These are phyloP conservation scores for Gymnosoma rotundatum DNA, from an alignment of 2,888 invertebrate species.

Conservation along the genomic window DNA sequence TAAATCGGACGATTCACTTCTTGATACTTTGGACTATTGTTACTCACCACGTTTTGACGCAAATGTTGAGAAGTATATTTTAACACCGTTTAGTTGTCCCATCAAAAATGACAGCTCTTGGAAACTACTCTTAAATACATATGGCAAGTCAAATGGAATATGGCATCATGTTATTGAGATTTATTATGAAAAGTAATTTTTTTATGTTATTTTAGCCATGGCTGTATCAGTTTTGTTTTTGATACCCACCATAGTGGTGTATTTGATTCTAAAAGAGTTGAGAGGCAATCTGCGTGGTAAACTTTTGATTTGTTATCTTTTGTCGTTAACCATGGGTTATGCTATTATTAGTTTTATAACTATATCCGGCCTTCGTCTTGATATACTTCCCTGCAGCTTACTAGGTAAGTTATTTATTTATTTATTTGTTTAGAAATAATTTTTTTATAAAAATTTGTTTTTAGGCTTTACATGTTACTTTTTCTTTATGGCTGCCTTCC, in stretches of 20 bases:
- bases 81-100: constrained; percentile 70
- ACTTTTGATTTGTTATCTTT: constrained; percentile 88
- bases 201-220: constrained; percentile 83
- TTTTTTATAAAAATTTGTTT: background rate
- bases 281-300: constrained; percentile 87
- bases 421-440: background rate
- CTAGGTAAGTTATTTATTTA: constrained; percentile 76
- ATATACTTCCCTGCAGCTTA: constrained; percentile 71
- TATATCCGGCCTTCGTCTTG: background rate
- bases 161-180: background rate
- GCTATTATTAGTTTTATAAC: constrained; percentile 77
- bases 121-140: constrained; percentile 45
- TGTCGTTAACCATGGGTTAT: constrained; percentile 85
- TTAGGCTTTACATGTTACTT: constrained; percentile 83
- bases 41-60: constrained; percentile 54
- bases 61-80: background rate
- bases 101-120: constrained; percentile 9
- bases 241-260: constrained; percentile 86
- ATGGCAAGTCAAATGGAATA: constrained; percentile 32
- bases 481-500: constrained; percentile 89
- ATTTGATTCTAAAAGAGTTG: constrained; percentile 86
- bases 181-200: background rate
- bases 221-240: constrained; percentile 87
- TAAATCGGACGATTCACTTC: background rate
- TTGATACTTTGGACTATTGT: constrained; percentile 65